Base-by-base conservation (phyloP, 2,888 invertebrate genomes). In the Abrostola tripartita region DNA sequence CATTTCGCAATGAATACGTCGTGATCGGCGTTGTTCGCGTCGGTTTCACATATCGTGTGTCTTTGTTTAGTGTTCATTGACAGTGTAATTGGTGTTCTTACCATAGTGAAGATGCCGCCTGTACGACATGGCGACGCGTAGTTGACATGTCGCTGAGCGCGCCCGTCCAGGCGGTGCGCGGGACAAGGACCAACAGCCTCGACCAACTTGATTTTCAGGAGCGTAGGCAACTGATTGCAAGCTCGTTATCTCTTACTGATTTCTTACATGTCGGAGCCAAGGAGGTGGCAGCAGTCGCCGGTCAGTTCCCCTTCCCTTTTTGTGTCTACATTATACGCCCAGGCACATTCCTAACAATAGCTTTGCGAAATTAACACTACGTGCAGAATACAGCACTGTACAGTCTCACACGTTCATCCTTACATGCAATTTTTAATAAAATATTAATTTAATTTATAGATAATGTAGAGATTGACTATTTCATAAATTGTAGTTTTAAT, bases 121-220 rank as follows among this genome's bases (percentile, higher is more conserved):
- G 83, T 85, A 78, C 87, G 88, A 88, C 81, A 94, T 94, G 94
- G 91, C 86, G 85, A 82, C 85, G 85, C 90, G 91, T 88, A 94
- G 94, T 92, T 94, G 94, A 94, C 92, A 94, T 94, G 95, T 93
- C 94, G 88, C 87, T 93, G 90, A 92, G 90, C 92, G 93, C 93
- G 90, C 92, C 93, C 90, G 90, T 91, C 85, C 92, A 90, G 90
- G 92, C 92, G 92, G 93, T 92, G 93, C 94, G 94, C 92, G 93
- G 92, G 81, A 90, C 91, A 77, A 91, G 97, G 84, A 97, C 97
- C 93, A 97, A 96, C 91, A 97, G 97, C 87, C 95, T 98, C 95
- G 98, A 98, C 95, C 97, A 97, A 94, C 95, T 98, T 64, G 98
- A 98, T 94, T 98, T 98, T 90, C 98, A 98, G 92, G 98, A 98